phyloP scores from a whole-genome alignment of 2,888 invertebrate genomes.

The Eupeodes latifasciatus region DNA sequence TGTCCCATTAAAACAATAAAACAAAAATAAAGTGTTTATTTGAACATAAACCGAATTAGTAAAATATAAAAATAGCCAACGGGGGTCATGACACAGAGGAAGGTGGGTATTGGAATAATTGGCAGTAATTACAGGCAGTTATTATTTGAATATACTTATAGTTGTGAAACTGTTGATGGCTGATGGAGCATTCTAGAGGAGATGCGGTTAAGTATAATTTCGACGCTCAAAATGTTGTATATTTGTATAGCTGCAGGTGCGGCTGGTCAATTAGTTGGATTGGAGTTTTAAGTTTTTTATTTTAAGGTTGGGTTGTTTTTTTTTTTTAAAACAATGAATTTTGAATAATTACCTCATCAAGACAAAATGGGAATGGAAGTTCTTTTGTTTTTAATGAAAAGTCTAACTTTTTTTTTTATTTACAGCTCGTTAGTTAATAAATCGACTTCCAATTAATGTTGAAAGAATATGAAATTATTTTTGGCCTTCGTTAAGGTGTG shows the following conservation, averaged over 20 bases:
- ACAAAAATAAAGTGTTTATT: slow-evolving; percentile 49
- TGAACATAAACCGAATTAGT: slow-evolving; percentile 69
- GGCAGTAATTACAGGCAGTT: slow-evolving; percentile 55
- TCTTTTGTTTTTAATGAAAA: not conserved
- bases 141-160: slow-evolving; percentile 33
- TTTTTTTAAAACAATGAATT: not conserved
- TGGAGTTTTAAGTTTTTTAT: not conserved
- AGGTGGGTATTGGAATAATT: slow-evolving; percentile 67
- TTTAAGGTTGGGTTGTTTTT: not conserved
- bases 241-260: slow-evolving; percentile 19
- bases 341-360: slow-evolving; percentile 27
- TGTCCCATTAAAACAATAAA: slow-evolving; percentile 30
- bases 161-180: slow-evolving; percentile 65
- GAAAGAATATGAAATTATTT: not conserved
- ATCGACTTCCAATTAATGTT: slow-evolving; percentile 13
- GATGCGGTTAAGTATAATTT: slow-evolving; percentile 25
- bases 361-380: not conserved
- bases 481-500: not conserved
- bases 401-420: not conserved
- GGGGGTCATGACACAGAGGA: slow-evolving; percentile 50
- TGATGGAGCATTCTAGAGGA: slow-evolving; percentile 24
- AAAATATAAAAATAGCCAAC: slow-evolving; percentile 39
- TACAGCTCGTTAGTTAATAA: not conserved
- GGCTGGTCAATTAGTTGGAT: slow-evolving; percentile 23
- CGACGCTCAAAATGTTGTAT: not conserved